Base-by-base conservation (phyloP, 2,797 vertebrate species). In the Thaleichthys pacificus region DNA sequence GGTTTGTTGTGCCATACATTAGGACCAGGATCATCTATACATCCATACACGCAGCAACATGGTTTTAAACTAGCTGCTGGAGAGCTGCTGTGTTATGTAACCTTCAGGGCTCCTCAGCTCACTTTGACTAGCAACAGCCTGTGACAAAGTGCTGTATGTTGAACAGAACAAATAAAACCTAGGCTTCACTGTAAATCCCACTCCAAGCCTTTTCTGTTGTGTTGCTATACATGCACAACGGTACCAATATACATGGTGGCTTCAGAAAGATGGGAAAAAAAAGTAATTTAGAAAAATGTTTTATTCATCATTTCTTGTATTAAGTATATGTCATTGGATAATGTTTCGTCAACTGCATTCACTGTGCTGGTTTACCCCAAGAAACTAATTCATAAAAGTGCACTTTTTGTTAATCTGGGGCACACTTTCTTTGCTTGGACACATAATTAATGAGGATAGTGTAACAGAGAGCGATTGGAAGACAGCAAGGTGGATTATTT, bases 361-460 rank as follows among this genome's bases (percentile, higher is more conserved):
- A 4, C 51, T 56, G 51, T 17, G 5, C 17, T 56, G 15, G 19
- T 56, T 56, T 19, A n/a, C 51, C 51, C 51, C 19, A 28, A 22
- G 9, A 61, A 32, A 63, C 26, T 1, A 1, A 64, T 56, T 64
- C 61, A 60, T 6, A 35, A 7, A n/a, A 67, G 35, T 42, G 51
- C 12, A 19, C 57, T n/a, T 30, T 73, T 65, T 62, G 63, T 9
- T 22, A 24, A 38, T 47, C 54, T 64, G 42, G 30, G 42, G 24
- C 21, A 22, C 22, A 26, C 14, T 35, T 38, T 15, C 24, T 67
- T 56, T 67, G 51, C 61, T 77, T 62, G 60, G 19, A 22, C 51
- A 26, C 70, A 69, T 77, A 79, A 77, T 79, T 73, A 82, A 84
- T 79, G 80, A 82, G 63, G 22, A 2, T 47, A n/a, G 65, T 56